phyloP scores from a whole-genome alignment of 2,888 invertebrate species.

The Tetranychus truncatus region DNA sequence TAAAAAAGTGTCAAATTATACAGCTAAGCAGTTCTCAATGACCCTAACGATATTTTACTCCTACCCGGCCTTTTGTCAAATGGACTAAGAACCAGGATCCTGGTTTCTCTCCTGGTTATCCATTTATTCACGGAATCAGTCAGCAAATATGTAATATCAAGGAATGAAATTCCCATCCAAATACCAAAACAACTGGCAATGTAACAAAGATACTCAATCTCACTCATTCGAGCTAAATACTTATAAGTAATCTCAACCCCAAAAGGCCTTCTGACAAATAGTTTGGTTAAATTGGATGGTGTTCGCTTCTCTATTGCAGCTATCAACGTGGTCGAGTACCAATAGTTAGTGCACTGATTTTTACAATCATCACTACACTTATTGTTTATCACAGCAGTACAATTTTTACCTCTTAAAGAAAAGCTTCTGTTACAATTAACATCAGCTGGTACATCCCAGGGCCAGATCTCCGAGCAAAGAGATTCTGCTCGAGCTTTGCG shows the following conservation, averaged over 20 bases:
- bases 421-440: background rate
- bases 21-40: background rate
- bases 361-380: background rate
- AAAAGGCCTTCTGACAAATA: background rate
- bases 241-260: constrained; percentile 1
- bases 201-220: constrained; percentile 3
- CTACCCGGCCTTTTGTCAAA: background rate
- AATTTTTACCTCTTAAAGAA: background rate
- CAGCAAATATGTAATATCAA: background rate
- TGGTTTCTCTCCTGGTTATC: background rate
- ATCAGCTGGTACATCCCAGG: background rate
- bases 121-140: background rate
- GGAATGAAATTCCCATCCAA: constrained; percentile 1
- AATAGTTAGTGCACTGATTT: background rate
- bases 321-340: background rate
- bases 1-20: too few relatives aligned
- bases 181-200: background rate
- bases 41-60: background rate
- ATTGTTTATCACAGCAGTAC: background rate
- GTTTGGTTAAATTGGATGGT: background rate
- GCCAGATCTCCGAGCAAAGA: background rate
- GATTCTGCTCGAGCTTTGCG: background rate
- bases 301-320: background rate
- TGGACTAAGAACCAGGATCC: background rate
- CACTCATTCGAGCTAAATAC: background rate